Conservation (phyloP, 2,797 vertebrate species). For the Mus caroli region DNA sequence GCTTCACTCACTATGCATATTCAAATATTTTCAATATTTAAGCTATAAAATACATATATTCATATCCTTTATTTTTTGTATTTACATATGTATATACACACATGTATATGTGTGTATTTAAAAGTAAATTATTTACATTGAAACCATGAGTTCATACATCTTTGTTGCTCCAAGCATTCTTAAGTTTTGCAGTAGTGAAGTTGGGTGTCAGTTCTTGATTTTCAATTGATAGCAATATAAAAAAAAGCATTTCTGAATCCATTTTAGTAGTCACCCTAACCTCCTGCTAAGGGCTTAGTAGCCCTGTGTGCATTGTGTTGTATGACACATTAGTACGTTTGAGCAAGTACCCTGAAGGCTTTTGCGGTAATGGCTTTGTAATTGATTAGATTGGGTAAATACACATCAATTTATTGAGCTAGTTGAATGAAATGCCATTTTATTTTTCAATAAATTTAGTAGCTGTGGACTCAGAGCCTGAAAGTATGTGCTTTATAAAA, state of each 20-base stretch:
- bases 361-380: background rate
- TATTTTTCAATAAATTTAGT: constrained; percentile 37
- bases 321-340: background rate
- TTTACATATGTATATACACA: background rate
- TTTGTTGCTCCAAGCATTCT: background rate
- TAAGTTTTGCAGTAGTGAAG: background rate
- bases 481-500: constrained; percentile 4
- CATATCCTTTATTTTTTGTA: background rate
- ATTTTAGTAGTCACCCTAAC: background rate
- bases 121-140: background rate
- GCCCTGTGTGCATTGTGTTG: background rate
- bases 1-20: background rate
- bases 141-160: background rate
- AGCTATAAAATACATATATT: background rate
- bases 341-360: background rate
- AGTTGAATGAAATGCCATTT: constrained; percentile 35
- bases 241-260: background rate
- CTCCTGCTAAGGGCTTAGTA: background rate
- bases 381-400: constrained; percentile 51
- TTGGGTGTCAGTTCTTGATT: background rate
- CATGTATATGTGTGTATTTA: background rate
- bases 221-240: constrained; percentile 10
- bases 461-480: background rate
- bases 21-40: background rate
- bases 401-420: constrained; percentile 43